Base-by-base conservation (phyloP, 2,797 vertebrate genomes). In the Loriculus beryllinus region DNA sequence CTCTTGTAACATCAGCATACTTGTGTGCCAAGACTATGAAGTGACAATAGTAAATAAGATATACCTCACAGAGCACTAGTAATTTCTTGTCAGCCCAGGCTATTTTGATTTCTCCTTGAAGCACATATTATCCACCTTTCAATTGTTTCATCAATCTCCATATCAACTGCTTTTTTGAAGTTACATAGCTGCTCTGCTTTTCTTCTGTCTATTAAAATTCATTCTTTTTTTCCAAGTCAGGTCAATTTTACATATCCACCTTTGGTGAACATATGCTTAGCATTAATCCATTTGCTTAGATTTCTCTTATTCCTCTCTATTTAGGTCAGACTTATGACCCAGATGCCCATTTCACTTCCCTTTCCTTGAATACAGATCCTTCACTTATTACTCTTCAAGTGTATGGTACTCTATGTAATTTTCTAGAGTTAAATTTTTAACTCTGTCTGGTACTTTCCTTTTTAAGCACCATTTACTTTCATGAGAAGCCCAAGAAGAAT, bases 101-200 rank as follows among this genome's bases (percentile, higher is more conserved):
- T 64, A 48, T 57, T 82, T 78, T 67, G 33, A 4, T 49, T 91
- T 69, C 22, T 76, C 21, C 35, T 69, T 80, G 51, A 87, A 79
- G 28, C 15, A 67, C 17, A 12, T 16, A 28, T 62, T 45, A 76
- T 31, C 19, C 22, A n/a, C 13, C n/a, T 87, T 89, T 35, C 26
- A 77, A 16, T 26, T 63, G 8, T 78, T 93, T 74, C 18, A 23
- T 80, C 39, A 69, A 3, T 33, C 12, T 65, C 21, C 1, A 0
- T 39, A 70, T 62, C 39, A 77, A 10, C 9, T 3, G 6, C 51
- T 87, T 63, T 43, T 47, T 47, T 72, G 31, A 70, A 91, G 28
- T 85, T 15, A 51, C 0, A 0, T 16, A 62, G 31, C 12, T 57
- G 26, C 11, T 65, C 37, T 56, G 18, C 13, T 37, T 47, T 47